Percentiles rank a stretch among this genome's conserved stretches.
phyloP scores from a whole-genome alignment of 2,797 vertebrate species.

The Sebastes glaucus region DNA sequence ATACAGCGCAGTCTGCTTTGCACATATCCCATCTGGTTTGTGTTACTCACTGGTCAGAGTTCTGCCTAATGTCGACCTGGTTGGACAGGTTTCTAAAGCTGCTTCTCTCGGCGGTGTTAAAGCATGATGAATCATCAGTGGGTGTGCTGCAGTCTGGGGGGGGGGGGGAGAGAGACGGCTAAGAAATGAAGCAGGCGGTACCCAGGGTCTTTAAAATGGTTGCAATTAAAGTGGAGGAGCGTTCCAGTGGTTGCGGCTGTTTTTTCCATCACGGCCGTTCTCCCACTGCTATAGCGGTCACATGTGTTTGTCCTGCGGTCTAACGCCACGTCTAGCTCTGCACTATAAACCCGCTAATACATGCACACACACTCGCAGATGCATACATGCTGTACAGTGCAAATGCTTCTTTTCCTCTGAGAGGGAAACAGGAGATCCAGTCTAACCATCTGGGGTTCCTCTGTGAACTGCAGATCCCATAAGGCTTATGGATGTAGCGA shows the following conservation, averaged over 20 bases:
- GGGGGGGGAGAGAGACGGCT: background rate
- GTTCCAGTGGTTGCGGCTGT: conserved; percentile 52
- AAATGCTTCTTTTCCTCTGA: conserved; percentile 3
- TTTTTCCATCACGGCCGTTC: conserved; percentile 59
- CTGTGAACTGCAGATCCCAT: conserved; percentile 57
- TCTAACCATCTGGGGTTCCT: conserved; percentile 55
- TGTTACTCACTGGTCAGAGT: conserved; percentile 52
- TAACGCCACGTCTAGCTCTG: conserved; percentile 43
- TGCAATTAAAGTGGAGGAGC: conserved; percentile 56
- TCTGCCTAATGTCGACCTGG: conserved; percentile 41
- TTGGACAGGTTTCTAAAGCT: conserved; percentile 34
- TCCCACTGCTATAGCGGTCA: conserved; percentile 29
- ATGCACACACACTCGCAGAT: conserved; percentile 29
- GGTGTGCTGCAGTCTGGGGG: background rate
- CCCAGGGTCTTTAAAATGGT: conserved; percentile 45
- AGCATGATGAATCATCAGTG: conserved; percentile 49
- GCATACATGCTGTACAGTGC: background rate
- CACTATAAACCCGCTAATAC: conserved; percentile 37
- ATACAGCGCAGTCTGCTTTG: conserved; percentile 34
- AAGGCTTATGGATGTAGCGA: conserved; percentile 42
- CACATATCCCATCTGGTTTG: conserved; percentile 66
- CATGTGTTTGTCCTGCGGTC: conserved; percentile 66
- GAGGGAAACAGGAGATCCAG: conserved; percentile 51
- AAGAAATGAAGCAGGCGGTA: conserved; percentile 31
- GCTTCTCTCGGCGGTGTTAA: conserved; percentile 52